Evolutionary conservation across 2,797 vertebrate genomes (phyloP), one percentile per base, ranked within the genome.

Genomic region (Malacoraja senta): DNA sequence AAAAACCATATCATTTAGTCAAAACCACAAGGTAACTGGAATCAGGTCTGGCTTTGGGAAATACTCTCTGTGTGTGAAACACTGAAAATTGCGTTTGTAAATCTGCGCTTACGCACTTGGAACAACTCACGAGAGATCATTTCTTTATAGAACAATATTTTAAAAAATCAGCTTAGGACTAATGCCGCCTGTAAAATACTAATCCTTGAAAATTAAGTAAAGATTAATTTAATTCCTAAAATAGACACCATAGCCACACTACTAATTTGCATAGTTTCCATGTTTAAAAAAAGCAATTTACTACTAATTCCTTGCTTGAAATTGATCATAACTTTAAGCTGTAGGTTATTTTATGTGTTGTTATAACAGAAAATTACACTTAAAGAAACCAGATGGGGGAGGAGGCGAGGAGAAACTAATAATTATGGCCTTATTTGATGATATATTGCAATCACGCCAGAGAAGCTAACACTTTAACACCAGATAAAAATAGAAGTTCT

Each of bases 381-480:
- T 95, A 95, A 94, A 94, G 95, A 94, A 95, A 94, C 93, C 94
- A 93, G 92, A 93, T 95, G 94, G 94, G 68, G 88, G 94, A 95
- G 95, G 95, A 95, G 94, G 94, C 94, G 94, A 94, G 94, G 94
- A 95, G 94, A 93, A 94, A 95, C 94, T 94, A 95, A 96, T 95
- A 96, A 96, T 97, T 96, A 96, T 96, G 95, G 96, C 96, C 96
- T 96, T 97, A 97, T 94, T 95, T 95, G 95, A 96, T 96, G 96
- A 96, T 96, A 96, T 96, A 96, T 95, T 95, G 96, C 96, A 96
- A 96, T 96, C 96, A 96, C 95, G 38, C 71, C 90, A 53, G 15
- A 74, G 71, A 38, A 96, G 95, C 95, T 96, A 94, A 95, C 96
- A 95, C 96, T 96, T 96, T 96, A 94, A 94, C 95, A 95, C 90